phyloP scores from a whole-genome alignment of 2,888 invertebrate genomes.

The Drosophila borealis region DNA sequence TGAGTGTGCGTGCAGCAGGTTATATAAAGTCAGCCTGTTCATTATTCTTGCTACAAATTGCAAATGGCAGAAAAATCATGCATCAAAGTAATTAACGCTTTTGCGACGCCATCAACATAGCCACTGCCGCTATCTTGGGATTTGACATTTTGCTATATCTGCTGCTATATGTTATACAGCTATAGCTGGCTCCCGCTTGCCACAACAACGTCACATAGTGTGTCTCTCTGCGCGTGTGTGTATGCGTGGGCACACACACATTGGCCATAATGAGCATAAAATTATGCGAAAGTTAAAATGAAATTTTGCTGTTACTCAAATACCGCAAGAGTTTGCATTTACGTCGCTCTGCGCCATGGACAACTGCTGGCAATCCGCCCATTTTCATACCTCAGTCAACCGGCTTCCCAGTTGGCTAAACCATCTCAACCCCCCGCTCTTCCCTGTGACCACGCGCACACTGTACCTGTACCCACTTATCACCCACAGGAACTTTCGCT shows the following conservation, averaged over 20 bases:
- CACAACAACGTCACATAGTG: slow-evolving; percentile 29
- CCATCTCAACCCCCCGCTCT: no score
- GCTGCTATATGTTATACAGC: slow-evolving; percentile 9
- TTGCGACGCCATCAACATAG: slow-evolving; percentile 31
- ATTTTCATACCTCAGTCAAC: slow-evolving; percentile 12
- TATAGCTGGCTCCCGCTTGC: slow-evolving; percentile 3
- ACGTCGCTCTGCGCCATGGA: slow-evolving; percentile 23
- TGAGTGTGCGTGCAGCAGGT: slow-evolving; percentile 25
- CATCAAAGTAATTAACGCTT: slow-evolving; percentile 78
- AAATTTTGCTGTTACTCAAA: slow-evolving; percentile 69
- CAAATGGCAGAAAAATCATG: slow-evolving; percentile 76
- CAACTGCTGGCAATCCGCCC: slow-evolving; percentile 3
- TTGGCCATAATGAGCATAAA: slow-evolving; percentile 69
- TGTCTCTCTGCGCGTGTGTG: not conserved
- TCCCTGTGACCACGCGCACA: no score
- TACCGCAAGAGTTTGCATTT: slow-evolving; percentile 57
- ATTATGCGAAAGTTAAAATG: slow-evolving; percentile 78
- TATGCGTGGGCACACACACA: slow-evolving; percentile 5
- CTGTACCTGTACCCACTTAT: slow-evolving; percentile 13
- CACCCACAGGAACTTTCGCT: slow-evolving; percentile 37
- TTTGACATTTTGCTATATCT: slow-evolving; percentile 51
- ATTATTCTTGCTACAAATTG: slow-evolving; percentile 67
- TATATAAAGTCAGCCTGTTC: slow-evolving; percentile 56
- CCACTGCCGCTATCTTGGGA: slow-evolving; percentile 59
- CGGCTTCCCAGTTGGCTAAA: slow-evolving; percentile 2